Conservation (phyloP, 2,797 vertebrate species). For the Enoplosus armatus region DNA sequence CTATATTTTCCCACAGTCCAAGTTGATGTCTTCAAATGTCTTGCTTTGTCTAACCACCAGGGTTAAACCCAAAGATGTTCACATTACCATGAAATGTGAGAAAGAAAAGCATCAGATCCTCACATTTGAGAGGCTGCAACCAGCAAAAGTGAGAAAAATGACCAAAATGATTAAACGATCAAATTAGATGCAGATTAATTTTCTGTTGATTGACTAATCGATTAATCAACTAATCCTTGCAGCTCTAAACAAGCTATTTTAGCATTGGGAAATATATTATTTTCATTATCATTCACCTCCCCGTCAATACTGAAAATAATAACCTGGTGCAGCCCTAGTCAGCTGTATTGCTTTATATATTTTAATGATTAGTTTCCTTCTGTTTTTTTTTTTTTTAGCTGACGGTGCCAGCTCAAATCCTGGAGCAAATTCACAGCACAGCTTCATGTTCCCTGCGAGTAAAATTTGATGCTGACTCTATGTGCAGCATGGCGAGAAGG, state of each 20-base stretch:
- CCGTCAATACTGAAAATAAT: slow-evolving; percentile 10
- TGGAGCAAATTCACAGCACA: background rate
- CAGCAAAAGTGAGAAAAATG: background rate
- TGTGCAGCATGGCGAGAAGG: slow-evolving; percentile 56
- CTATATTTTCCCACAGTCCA: background rate
- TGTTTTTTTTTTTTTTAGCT: background rate
- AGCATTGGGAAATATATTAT: no score
- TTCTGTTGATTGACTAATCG: background rate
- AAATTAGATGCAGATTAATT: background rate
- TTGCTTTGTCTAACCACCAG: background rate
- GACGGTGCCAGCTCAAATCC: background rate
- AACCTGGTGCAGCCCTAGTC: background rate
- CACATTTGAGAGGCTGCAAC: background rate
- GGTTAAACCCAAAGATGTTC: background rate
- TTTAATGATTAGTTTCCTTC: background rate
- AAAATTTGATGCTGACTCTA: slow-evolving; percentile 33
- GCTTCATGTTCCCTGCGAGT: slow-evolving; percentile 12
- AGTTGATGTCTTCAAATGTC: background rate
- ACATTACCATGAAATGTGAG: background rate
- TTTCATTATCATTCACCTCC: no score
- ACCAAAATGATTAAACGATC: background rate
- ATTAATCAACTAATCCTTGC: background rate
- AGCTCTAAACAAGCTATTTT: background rate
- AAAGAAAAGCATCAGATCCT: background rate
- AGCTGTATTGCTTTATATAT: background rate